Base-by-base conservation (phyloP, 2,797 vertebrate species). In the Hirundo rustica region DNA sequence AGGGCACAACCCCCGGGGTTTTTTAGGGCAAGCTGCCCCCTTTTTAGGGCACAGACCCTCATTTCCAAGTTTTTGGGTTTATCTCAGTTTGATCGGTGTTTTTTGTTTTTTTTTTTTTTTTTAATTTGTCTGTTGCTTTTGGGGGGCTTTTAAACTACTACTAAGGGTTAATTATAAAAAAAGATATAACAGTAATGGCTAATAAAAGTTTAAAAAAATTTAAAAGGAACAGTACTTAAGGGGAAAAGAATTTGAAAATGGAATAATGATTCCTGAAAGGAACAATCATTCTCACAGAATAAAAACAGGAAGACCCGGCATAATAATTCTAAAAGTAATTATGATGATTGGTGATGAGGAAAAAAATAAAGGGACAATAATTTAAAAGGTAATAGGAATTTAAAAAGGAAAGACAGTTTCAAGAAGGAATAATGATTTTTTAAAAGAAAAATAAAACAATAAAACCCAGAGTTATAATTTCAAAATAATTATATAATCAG, bases 401-500 rank as follows among this genome's bases (percentile, higher is more conserved):
- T 55, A 1, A 16, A n/a, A 54, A 42, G 23, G 30, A n/a, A 20
- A 26, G 10, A 9, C 12, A 27, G 4, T 55, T 72, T 27, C 25
- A 34, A 16, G 14, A 57, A 45, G 25, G 32, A 16, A 17, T 16
- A 4, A 27, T 34, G 6, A 27, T 45, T 34, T 71, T 70, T 29
- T 12, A 5, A 27, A 55, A 34, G 10, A 55, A 72, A 27, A 16
- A n/a, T 38, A 38, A 72, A 34, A 7, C 5, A 55, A 14, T 17
- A 36, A 21, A 57, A 57, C 27, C 4, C 5, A 2, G 32, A 29
- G n/a, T 45, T 8, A 22, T 8, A 0, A 4, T 14, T 58, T 36
- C 4, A 58, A 58, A 36, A 47, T 23, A 45, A 47, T 47, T 6
- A 30, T 17, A 45, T 30, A 29, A 57, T 36, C 30, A 53, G 13